Evolutionary conservation across 92 coral and sea anemone genomes (phyloP).

Genomic region (Zoanthus sansibaricus): DNA sequence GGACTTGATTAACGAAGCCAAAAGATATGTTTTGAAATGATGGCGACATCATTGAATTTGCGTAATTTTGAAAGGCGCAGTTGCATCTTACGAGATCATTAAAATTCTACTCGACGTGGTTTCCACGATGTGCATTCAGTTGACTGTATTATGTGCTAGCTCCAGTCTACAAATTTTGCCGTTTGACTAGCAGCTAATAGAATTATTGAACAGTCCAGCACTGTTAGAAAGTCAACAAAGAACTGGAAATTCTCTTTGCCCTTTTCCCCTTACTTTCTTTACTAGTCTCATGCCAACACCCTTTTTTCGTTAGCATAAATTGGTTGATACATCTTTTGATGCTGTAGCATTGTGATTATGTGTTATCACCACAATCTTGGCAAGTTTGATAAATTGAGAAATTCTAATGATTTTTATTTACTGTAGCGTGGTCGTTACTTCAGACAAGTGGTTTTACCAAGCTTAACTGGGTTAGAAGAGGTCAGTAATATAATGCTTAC

Average conservation of each 20-base stretch:
- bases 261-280: slow-evolving; percentile 25
- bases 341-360: slow-evolving; percentile 23
- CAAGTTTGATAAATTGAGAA: neutral
- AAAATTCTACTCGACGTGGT: slow-evolving; percentile 21
- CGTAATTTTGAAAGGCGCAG: slow-evolving; percentile 22
- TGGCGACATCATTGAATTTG: slow-evolving; percentile 22
- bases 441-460: slow-evolving; percentile 1
- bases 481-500: slow-evolving; percentile 3
- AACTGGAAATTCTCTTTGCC: slow-evolving; percentile 18
- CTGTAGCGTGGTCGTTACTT: slow-evolving; percentile 2
- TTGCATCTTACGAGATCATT: slow-evolving; percentile 26
- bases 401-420: neutral
- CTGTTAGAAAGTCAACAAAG: slow-evolving; percentile 29
- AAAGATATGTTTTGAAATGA: slow-evolving; percentile 24
- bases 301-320: slow-evolving; percentile 16
- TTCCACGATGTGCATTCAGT: slow-evolving; percentile 28
- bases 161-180: slow-evolving; percentile 31
- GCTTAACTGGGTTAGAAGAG: slow-evolving; percentile 6
- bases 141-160: slow-evolving; percentile 27
- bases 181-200: slow-evolving; percentile 21
- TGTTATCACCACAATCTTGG: slow-evolving; percentile 10
- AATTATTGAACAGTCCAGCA: slow-evolving; percentile 25
- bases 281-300: slow-evolving; percentile 17
- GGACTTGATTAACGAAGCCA: slow-evolving; percentile 28
- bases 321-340: slow-evolving; percentile 26